phyloP scores from a whole-genome alignment of 2,888 invertebrate species.

The Drosophila percnosoma region DNA sequence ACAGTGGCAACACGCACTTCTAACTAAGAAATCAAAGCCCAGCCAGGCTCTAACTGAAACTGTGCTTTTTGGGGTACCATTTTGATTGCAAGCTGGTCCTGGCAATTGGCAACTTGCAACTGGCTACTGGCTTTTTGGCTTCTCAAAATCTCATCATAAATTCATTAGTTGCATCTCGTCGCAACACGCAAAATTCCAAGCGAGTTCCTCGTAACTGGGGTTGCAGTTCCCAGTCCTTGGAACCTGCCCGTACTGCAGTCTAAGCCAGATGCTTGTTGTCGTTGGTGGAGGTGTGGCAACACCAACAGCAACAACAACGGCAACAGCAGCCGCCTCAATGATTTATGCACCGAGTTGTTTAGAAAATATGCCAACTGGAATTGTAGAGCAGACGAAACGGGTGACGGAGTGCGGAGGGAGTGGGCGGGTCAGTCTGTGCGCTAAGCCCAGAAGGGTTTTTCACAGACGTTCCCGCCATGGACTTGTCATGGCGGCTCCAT shows the following conservation, averaged over 20 bases:
- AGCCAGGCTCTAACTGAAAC: not conserved
- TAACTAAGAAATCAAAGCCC: slow-evolving; percentile 39
- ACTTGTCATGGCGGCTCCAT: slow-evolving; percentile 64
- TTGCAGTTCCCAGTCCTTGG: slow-evolving; percentile 25
- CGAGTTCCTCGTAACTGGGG: slow-evolving; percentile 12
- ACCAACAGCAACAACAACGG: slow-evolving; percentile 4
- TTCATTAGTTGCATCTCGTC: slow-evolving; percentile 75
- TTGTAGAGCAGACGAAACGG: slow-evolving; percentile 1
- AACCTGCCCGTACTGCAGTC: slow-evolving; percentile 2
- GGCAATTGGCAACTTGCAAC: slow-evolving; percentile 31
- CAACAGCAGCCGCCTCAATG: slow-evolving; percentile 62
- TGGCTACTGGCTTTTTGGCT: slow-evolving; percentile 60
- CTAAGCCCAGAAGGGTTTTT: slow-evolving; percentile 71
- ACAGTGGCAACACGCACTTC: slow-evolving; percentile 39
- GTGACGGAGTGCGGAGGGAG: not conserved
- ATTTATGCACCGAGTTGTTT: slow-evolving; percentile 78
- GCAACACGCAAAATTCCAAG: slow-evolving; percentile 67
- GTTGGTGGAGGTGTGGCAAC: slow-evolving; percentile 64
- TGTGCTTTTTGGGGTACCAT: slow-evolving; percentile 42
- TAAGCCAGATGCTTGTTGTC: slow-evolving; percentile 64
- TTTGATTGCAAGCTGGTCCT: slow-evolving; percentile 44
- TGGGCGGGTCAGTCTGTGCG: slow-evolving; percentile 19
- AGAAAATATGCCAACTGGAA: slow-evolving; percentile 75
- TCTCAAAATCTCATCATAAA: slow-evolving; percentile 77
- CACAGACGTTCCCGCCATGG: slow-evolving; percentile 46